Percentiles rank a stretch among this genome's conserved stretches.
Conservation (phyloP, 1,140 invertebrate genomes). For the Mizuhopecten yessoensis region DNA sequence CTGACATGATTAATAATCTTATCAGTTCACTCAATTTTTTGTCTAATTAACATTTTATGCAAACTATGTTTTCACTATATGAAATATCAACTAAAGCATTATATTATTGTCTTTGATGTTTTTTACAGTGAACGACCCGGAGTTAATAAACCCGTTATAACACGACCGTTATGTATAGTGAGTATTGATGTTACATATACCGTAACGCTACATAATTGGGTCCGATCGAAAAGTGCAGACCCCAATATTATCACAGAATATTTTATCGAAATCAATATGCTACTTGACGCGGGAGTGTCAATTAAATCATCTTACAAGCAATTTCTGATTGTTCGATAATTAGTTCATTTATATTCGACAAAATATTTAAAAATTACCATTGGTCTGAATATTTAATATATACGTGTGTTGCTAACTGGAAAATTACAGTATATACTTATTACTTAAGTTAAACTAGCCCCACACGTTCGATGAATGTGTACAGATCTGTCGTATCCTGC, state of each 20-base stretch:
- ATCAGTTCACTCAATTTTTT: too few relatives aligned
- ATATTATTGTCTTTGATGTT: background rate
- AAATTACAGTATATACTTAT: background rate
- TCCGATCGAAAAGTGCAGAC: background rate
- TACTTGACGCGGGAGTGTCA: background rate
- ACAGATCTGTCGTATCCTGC: too few relatives aligned
- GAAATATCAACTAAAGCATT: background rate
- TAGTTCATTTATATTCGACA: background rate
- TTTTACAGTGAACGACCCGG: background rate
- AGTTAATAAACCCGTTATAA: background rate
- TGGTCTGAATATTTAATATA: background rate
- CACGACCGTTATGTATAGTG: background rate
- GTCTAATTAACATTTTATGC: too few relatives aligned
- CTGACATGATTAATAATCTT: too few relatives aligned
- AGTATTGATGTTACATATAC: background rate
- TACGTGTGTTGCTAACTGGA: background rate
- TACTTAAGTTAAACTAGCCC: too few relatives aligned
- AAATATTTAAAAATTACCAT: background rate
- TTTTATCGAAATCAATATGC: background rate
- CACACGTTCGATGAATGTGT: too few relatives aligned
- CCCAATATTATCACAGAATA: background rate
- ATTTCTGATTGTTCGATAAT: background rate
- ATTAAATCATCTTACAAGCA: background rate
- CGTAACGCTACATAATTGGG: background rate
- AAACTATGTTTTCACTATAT: background rate